Percentiles rank a stretch among this genome's conserved stretches.
Evolutionary conservation across 1,140 invertebrate genomes (phyloP).

Genomic region (Stenopsyche tienmushanensis): DNA sequence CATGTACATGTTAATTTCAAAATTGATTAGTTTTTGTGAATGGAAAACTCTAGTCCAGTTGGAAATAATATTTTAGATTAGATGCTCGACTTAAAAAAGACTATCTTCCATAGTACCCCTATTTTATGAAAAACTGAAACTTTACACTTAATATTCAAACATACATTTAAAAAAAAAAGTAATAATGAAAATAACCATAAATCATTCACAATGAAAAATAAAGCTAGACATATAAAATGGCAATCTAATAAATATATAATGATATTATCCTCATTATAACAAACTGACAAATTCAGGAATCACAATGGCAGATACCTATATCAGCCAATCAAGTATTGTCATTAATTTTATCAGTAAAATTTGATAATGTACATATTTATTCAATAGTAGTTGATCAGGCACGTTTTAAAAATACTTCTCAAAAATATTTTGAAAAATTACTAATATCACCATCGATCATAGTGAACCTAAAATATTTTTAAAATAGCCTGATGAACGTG

Average conservation of each 20-base stretch:
- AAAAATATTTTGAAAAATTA: too few species aligned
- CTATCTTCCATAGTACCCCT: too few species aligned
- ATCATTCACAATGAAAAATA: slow-evolving; percentile 16
- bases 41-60: too few species aligned
- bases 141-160: too few species aligned
- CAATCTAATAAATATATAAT: slow-evolving; percentile 33
- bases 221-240: slow-evolving; percentile 31
- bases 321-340: slow-evolving; percentile 39
- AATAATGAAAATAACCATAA: neutral
- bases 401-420: too few species aligned
- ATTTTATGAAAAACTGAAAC: too few species aligned
- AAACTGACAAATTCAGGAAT: slow-evolving; percentile 27
- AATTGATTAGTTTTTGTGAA: too few species aligned
- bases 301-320: slow-evolving; percentile 28
- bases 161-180: neutral
- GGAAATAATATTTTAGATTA: too few species aligned
- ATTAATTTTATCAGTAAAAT: slow-evolving; percentile 40
- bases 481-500: neutral
- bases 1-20: too few species aligned
- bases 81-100: too few species aligned
- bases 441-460: too few species aligned
- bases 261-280: slow-evolving; percentile 12
- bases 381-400: neutral
- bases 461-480: neutral
- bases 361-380: slow-evolving; percentile 23